Base-by-base conservation (phyloP, 2,888 invertebrate species). In the Globia sparganii region DNA sequence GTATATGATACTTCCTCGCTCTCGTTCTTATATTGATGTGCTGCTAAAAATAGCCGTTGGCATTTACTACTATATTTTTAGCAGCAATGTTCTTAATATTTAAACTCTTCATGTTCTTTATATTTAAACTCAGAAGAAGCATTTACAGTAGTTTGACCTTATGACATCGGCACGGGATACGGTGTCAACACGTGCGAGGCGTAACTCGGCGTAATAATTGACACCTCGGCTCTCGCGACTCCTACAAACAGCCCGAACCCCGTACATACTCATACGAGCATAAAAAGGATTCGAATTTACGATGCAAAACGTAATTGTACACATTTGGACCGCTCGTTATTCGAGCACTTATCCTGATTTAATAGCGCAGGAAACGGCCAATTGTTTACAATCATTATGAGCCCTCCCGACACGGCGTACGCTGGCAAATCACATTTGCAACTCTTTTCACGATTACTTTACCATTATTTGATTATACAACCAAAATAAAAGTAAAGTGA, bases 301-400 rank as follows among this genome's bases (percentile, higher is more conserved):
- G 76, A 74, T 71, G 77, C 78, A 76, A 83, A 85, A 75, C 69
- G 77, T 87, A 87, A 90, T 88, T 88, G 81, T 79, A 80, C 81
- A 81, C 77, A 81, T 84, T 86, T 78, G 76, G 69, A 68, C 46
- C 68, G 82, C 84, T 77, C 81, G 81, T 83, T 85, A 78, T 82
- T 82, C 81, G 68, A 73, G 85, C 83, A 79, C 84, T 88, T 82
- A 84, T 86, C 77, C 87, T 87, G 88, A 91, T 89, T 89, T 86
- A 88, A 89, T 87, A 84, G 80, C 83, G 83, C 88, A 83, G 86
- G 85, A 85, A 87, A 87, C 83, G 77, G 75, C 85, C 82, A 84
- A 88, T 87, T 90, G 87, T 87, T 90, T 88, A 85, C 76, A 83
- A 86, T 77, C 77, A 78, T 81, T 87, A 89, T 86, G 78, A 88